These are phyloP conservation scores for Chaetophractus vellerosus DNA, from an alignment of 2,797 vertebrate genomes.

Conservation along the genomic window DNA sequence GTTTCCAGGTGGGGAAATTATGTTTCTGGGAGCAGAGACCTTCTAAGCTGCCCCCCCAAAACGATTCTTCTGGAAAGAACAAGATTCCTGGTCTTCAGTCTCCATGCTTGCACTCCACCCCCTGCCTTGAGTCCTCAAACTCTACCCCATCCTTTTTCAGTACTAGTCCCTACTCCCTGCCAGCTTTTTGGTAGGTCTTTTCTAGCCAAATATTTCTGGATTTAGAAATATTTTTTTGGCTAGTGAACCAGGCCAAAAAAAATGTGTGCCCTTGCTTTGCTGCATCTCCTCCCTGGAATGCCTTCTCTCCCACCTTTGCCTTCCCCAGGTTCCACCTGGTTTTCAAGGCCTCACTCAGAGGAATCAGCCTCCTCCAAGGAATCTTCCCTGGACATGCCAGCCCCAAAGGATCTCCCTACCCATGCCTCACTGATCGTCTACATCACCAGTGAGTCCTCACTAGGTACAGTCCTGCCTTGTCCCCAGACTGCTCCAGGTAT, in stretches of 20 bases:
- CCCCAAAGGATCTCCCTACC: background rate
- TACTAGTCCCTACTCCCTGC: background rate
- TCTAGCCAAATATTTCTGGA: background rate
- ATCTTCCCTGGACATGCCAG: background rate
- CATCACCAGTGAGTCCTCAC: background rate
- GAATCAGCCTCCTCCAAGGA: background rate
- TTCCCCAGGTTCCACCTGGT: background rate
- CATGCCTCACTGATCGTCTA: background rate
- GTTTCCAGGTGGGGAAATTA: background rate
- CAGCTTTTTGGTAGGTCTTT: background rate
- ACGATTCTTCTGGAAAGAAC: background rate
- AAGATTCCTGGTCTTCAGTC: background rate
- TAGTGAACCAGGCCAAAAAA: background rate
- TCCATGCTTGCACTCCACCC: background rate
- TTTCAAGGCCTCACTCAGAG: background rate
- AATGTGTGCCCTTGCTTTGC: background rate
- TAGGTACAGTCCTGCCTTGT: background rate
- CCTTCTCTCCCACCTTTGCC: background rate
- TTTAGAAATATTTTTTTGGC: background rate
- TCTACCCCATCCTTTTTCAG: background rate
- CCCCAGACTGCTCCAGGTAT: background rate
- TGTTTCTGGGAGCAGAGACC: background rate
- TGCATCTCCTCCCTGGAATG: background rate
- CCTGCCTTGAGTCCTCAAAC: background rate
- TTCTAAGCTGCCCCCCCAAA: background rate